phyloP scores from a whole-genome alignment of 2,888 invertebrate species.

The Nemotelus nigrinus region DNA sequence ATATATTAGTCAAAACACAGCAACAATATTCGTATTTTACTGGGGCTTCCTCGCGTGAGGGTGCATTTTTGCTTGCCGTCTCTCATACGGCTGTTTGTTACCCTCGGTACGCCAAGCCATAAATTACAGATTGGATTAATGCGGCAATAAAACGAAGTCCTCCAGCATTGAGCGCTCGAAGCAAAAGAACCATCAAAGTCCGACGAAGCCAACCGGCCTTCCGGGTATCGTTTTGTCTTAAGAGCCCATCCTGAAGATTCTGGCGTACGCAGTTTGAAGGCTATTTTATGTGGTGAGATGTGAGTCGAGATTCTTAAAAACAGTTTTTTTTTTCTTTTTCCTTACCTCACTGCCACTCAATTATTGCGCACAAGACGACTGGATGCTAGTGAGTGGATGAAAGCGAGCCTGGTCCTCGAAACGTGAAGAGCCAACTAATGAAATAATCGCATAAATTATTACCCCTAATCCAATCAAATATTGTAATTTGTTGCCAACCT shows the following conservation, averaged over 20 bases:
- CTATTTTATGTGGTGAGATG: conserved; percentile 8
- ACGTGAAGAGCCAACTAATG: conserved; percentile 22
- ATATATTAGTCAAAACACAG: conserved; percentile 13
- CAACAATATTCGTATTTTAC: conserved; percentile 18
- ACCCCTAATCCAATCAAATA: conserved; percentile 46
- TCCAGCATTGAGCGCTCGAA: conserved; percentile 23
- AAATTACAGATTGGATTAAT: conserved; percentile 47
- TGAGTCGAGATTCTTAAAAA: conserved; percentile 13
- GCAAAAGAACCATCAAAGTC: conserved; percentile 5
- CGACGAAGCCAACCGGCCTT: neutral
- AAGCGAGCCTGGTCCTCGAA: neutral
- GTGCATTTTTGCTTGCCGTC: neutral
- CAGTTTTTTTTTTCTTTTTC: conserved; percentile 5
- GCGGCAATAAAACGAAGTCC: conserved; percentile 41
- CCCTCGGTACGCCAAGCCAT: conserved; percentile 15
- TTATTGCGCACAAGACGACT: no score
- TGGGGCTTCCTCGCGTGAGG: conserved; percentile 4
- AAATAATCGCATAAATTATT: conserved; percentile 46
- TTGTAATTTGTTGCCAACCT: conserved; percentile 39
- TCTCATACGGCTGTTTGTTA: neutral
- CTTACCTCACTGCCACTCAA: neutral
- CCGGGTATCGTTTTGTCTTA: neutral
- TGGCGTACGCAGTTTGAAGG: neutral
- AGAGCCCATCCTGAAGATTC: neutral
- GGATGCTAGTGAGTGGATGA: neutral